Percentiles rank a stretch among this genome's conserved stretches.
Conservation (phyloP, 2,797 vertebrate species). For the Takifugu rubripes region DNA sequence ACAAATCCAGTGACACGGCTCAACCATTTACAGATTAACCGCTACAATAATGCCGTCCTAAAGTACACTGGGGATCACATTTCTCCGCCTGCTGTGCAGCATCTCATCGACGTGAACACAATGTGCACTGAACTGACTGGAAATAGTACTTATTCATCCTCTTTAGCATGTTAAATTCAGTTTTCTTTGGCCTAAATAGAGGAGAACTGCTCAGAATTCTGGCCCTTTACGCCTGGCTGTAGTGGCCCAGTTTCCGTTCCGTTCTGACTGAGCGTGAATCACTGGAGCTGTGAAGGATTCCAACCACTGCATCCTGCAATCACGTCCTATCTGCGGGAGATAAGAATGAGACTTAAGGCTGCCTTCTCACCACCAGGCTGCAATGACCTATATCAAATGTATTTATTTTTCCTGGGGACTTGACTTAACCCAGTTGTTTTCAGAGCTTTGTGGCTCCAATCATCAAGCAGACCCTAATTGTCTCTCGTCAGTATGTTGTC, state of each 20-base stretch:
- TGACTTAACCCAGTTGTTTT: too few relatives aligned
- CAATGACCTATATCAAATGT: too few relatives aligned
- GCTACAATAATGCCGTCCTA: conserved; percentile 52
- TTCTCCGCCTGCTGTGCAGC: conserved; percentile 8
- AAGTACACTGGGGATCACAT: conserved; percentile 45
- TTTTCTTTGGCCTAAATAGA: conserved; percentile 15
- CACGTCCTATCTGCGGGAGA: conserved; percentile 50
- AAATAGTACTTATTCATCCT: conserved; percentile 8
- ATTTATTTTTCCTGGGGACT: too few relatives aligned
- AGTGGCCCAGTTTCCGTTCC: conserved; percentile 72
- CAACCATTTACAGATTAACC: conserved; percentile 73
- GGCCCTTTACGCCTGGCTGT: conserved; percentile 66
- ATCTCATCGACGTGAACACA: conserved; percentile 6
- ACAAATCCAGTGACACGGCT: conserved; percentile 63
- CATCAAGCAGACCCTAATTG: too few relatives aligned
- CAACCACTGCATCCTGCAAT: conserved; percentile 66
- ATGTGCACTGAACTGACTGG: conserved; percentile 7
- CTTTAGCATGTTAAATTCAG: neutral
- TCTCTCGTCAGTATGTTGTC: too few relatives aligned
- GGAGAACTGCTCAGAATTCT: conserved; percentile 34
- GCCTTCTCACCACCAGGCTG: conserved; percentile 42
- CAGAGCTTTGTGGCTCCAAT: too few relatives aligned
- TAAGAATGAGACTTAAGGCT: conserved; percentile 56
- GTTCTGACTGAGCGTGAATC: conserved; percentile 65
- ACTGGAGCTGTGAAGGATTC: conserved; percentile 66